Percentiles rank a stretch among this genome's conserved stretches.
Evolutionary conservation across 2,113 vertebrate genomes (phyloP).

Genomic region (Pterocles burchelli): DNA sequence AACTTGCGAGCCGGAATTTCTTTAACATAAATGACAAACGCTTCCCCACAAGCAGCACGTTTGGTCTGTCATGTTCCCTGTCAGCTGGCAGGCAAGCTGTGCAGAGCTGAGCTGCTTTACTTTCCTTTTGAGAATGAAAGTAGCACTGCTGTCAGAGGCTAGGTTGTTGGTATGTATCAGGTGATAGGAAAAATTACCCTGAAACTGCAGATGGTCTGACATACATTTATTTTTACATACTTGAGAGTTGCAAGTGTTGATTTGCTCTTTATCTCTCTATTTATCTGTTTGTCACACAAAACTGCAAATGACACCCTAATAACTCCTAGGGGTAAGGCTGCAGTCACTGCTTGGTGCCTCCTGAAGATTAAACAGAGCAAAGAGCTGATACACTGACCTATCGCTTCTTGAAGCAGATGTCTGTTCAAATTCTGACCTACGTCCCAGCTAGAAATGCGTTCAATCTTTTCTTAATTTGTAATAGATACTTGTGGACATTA

Average conservation of each 20-base stretch:
- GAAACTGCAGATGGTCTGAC: background rate
- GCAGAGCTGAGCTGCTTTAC: constrained; percentile 43
- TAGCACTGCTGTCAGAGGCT: constrained; percentile 32
- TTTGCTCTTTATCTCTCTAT: background rate
- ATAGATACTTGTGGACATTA: constrained; percentile 52
- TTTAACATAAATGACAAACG: background rate
- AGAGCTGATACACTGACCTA: background rate
- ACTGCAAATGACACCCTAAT: background rate
- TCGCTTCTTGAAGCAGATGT: background rate
- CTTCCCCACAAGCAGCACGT: background rate
- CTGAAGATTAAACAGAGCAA: background rate
- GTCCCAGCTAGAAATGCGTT: constrained; percentile 19
- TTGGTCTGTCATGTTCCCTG: background rate
- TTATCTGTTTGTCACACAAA: background rate
- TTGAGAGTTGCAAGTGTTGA: background rate
- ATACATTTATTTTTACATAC: background rate
- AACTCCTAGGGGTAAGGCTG: background rate
- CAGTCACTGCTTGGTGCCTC: background rate
- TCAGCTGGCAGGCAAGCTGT: constrained; percentile 4
- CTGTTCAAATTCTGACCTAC: constrained; percentile 3
- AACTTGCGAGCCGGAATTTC: background rate
- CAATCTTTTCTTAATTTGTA: constrained; percentile 37
- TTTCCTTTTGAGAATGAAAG: constrained; percentile 68
- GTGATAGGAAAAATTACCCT: constrained; percentile 19
- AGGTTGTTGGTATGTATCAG: constrained; percentile 19